These are phyloP conservation scores for Procambarus virginalis DNA, from an alignment of 1,140 invertebrate genomes.

Conservation along the genomic window DNA sequence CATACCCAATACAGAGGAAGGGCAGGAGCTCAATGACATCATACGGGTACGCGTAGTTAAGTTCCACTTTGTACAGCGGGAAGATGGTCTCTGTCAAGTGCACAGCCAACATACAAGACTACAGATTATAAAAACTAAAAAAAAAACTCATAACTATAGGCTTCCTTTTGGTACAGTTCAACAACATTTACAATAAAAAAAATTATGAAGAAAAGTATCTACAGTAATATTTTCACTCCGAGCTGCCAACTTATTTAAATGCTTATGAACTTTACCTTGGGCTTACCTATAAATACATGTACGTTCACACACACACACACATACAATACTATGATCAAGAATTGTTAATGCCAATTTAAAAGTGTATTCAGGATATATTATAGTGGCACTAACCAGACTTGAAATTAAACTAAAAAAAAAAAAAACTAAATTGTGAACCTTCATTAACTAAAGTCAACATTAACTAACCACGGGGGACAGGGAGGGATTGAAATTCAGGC, in stretches of 20 bases:
- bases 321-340: neutral
- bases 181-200: neutral
- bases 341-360: neutral
- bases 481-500: neutral
- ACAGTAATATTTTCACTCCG: neutral
- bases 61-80: slow-evolving; percentile 94
- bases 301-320: neutral
- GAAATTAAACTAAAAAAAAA: neutral
- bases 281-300: neutral
- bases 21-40: slow-evolving; percentile 96
- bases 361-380: neutral
- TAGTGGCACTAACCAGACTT: neutral
- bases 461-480: neutral
- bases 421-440: neutral
- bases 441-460: neutral
- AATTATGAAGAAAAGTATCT: neutral
- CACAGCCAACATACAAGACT: slow-evolving; percentile 68
- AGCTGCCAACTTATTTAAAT: neutral
- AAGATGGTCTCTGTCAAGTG: slow-evolving; percentile 88
- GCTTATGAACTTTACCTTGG: neutral
- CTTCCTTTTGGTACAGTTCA: slow-evolving; percentile 7
- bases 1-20: slow-evolving; percentile 94
- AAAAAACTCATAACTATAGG: slow-evolving; percentile 28
- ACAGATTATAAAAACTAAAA: slow-evolving; percentile 73
- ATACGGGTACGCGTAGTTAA: slow-evolving; percentile 97